These are phyloP conservation scores for Acanthoscelides obtectus DNA, from an alignment of 2,888 invertebrate species.

Conservation along the genomic window DNA sequence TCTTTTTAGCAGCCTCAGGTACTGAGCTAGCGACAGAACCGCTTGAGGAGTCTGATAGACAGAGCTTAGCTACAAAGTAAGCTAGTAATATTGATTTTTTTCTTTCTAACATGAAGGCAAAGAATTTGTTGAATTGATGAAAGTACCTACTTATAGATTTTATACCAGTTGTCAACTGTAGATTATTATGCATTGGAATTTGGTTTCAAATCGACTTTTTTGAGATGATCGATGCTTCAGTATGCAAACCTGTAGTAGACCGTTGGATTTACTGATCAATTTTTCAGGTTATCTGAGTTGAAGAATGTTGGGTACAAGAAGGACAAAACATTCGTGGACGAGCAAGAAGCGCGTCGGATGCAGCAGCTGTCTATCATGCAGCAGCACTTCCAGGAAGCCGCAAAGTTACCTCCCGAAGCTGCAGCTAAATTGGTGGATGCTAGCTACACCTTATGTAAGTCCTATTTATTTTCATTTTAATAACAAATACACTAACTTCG, in stretches of 20 bases:
- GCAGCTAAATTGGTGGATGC: slow-evolving; percentile 69
- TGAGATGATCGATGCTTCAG: too few relatives aligned
- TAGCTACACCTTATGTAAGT: slow-evolving; percentile 67
- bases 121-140: too few relatives aligned
- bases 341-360: slow-evolving; percentile 66
- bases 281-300: slow-evolving; percentile 64
- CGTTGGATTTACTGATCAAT: too few relatives aligned
- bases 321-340: slow-evolving; percentile 70
- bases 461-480: slow-evolving; percentile 9
- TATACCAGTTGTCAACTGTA: too few relatives aligned
- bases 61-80: slow-evolving; percentile 37
- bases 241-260: too few relatives aligned
- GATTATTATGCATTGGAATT: too few relatives aligned
- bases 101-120: too few relatives aligned
- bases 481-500: too few relatives aligned
- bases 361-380: slow-evolving; percentile 72
- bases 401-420: slow-evolving; percentile 66
- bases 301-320: slow-evolving; percentile 69
- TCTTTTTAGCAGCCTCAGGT: slow-evolving; percentile 33
- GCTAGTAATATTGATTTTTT: too few relatives aligned
- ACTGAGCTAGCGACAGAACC: slow-evolving; percentile 37
- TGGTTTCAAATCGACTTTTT: too few relatives aligned
- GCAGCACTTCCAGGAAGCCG: slow-evolving; percentile 62
- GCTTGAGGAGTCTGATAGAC: slow-evolving; percentile 13
- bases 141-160: too few relatives aligned